Evolutionary conservation across 2,888 invertebrate species (phyloP).

Genomic region (Leucoptera coffeella): DNA sequence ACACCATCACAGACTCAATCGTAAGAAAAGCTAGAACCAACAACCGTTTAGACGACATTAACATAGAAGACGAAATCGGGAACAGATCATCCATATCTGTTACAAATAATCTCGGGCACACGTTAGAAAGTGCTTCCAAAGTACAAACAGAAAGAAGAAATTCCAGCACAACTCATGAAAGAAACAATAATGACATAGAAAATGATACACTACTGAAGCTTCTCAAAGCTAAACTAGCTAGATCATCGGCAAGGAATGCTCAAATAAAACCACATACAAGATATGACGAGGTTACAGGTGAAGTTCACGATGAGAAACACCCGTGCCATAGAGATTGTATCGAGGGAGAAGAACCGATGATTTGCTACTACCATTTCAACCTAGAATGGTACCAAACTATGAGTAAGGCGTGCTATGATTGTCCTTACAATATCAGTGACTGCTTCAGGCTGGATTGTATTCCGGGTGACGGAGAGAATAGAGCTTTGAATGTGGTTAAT

Average conservation of each 20-base stretch:
- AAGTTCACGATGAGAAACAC: constrained; percentile 30
- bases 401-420: constrained; percentile 83
- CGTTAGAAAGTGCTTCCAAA: constrained; percentile 34
- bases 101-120: no score
- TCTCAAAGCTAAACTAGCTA: constrained; percentile 12
- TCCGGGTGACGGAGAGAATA: constrained; percentile 71
- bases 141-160: constrained; percentile 16
- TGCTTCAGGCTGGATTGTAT: constrained; percentile 77
- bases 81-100: no score
- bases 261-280: constrained; percentile 23
- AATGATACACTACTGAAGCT: constrained; percentile 10
- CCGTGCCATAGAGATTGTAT: constrained; percentile 64
- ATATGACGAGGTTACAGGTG: constrained; percentile 39
- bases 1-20: no score
- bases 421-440: constrained; percentile 69
- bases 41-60: no score
- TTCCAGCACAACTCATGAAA: constrained; percentile 9
- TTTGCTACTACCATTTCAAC: constrained; percentile 66
- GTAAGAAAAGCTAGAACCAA: no score
- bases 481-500: constrained; percentile 74
- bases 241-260: constrained; percentile 10
- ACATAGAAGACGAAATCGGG: no score
- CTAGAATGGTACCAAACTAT: constrained; percentile 80
- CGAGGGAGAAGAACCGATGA: constrained; percentile 55
- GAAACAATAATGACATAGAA: constrained; percentile 10